phyloP scores from a whole-genome alignment of 1,140 invertebrate genomes.

The Drosophila orena region DNA sequence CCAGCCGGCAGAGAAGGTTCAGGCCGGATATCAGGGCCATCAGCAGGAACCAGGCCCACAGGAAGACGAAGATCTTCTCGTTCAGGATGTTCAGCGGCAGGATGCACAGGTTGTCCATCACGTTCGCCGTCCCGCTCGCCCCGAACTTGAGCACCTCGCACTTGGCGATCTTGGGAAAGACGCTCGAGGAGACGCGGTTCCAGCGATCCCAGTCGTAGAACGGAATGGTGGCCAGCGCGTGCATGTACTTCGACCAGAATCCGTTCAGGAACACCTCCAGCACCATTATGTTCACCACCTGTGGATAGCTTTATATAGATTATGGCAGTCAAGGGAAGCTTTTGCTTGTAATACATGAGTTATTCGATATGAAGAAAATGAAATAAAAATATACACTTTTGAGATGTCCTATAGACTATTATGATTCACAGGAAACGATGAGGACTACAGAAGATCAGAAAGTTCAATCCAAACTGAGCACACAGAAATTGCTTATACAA shows the following conservation, averaged over 20 bases:
- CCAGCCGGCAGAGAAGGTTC: constrained; percentile 87
- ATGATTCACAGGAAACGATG: too few relatives aligned
- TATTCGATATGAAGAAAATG: neutral
- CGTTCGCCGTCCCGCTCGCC: constrained; percentile 87
- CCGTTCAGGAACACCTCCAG: constrained; percentile 91
- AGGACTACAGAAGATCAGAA: too few relatives aligned
- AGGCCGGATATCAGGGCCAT: constrained; percentile 88
- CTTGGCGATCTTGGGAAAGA: constrained; percentile 92
- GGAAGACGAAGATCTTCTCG: constrained; percentile 92
- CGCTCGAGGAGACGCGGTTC: constrained; percentile 87
- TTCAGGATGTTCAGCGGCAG: constrained; percentile 92
- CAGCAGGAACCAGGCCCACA: constrained; percentile 93
- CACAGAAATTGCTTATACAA: too few relatives aligned
- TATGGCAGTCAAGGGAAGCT: neutral
- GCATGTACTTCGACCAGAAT: constrained; percentile 90
- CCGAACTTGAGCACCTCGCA: constrained; percentile 90
- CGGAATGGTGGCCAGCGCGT: constrained; percentile 86
- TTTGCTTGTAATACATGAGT: neutral
- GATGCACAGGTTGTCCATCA: constrained; percentile 90
- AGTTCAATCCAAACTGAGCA: too few relatives aligned
- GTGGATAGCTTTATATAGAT: constrained; percentile 1
- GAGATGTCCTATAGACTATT: too few relatives aligned
- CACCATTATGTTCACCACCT: constrained; percentile 87
- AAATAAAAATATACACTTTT: too few relatives aligned
- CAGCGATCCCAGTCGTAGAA: constrained; percentile 82